Conservation (phyloP, 2,888 invertebrate species). For the Phania funesta region DNA sequence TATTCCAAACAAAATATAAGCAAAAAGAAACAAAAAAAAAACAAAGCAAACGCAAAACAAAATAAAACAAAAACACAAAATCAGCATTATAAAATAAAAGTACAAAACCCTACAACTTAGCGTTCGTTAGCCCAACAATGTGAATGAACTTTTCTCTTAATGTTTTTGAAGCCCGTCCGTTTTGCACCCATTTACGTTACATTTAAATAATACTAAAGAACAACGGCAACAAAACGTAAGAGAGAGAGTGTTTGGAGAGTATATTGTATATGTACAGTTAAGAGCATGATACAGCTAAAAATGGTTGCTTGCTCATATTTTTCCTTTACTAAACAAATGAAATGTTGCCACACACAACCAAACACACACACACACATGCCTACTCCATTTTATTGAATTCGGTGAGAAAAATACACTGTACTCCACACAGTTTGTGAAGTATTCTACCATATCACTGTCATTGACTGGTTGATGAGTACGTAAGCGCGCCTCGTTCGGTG, state of each 20-base stretch:
- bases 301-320: conserved; percentile 6
- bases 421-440: conserved; percentile 44
- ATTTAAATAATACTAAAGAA: conserved; percentile 12
- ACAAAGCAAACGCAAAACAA: conserved; percentile 36
- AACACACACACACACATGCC: neutral
- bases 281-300: too few species aligned
- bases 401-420: conserved; percentile 49
- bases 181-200: conserved; percentile 62
- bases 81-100: conserved; percentile 49
- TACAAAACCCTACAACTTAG: conserved; percentile 61
- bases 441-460: conserved; percentile 66
- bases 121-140: conserved; percentile 67
- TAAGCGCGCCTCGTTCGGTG: conserved; percentile 65
- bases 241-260: neutral
- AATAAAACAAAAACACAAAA: conserved; percentile 29
- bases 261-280: too few species aligned
- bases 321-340: conserved; percentile 24
- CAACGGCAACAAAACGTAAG: neutral
- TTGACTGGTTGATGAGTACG: conserved; percentile 67
- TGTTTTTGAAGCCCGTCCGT: conserved; percentile 71
- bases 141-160: conserved; percentile 75
- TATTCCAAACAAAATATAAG: conserved; percentile 23
- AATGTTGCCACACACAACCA: neutral
- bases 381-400: neutral
- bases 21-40: conserved; percentile 33